A percentile compares a stretch with the other conserved stretches of the same genome.
Conservation (phyloP, 2,113 vertebrate genomes). For the Tautogolabrus adspersus region DNA sequence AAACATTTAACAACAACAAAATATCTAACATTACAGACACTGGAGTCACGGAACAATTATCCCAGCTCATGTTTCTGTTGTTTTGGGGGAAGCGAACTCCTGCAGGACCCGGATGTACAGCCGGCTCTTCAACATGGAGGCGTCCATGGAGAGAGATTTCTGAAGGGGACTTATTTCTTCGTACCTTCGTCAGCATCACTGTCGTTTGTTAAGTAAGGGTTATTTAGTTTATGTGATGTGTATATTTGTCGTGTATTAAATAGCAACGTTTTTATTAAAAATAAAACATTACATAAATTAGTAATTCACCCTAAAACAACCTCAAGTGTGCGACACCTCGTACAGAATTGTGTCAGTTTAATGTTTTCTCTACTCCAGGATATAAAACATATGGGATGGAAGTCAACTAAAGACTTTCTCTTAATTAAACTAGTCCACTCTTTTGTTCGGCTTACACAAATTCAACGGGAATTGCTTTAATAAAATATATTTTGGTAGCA, state of each 20-base stretch:
- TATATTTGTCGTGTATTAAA: not conserved
- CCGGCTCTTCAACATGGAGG: constrained; percentile 56
- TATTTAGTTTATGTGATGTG: fast-evolving
- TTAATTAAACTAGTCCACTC: not conserved
- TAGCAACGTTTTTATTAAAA: not conserved
- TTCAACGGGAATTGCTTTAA: too few species aligned
- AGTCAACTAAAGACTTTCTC: not conserved
- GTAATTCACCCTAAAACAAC: too few species aligned
- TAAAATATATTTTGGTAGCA: not conserved
- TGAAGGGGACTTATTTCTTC: constrained; percentile 75
- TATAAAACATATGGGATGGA: not conserved
- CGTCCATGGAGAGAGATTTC: constrained; percentile 7
- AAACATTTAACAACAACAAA: too few species aligned
- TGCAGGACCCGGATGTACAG: constrained; percentile 50
- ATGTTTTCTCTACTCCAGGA: not conserved
- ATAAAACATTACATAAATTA: too few species aligned
- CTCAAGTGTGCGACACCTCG: not conserved
- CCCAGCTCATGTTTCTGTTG: not conserved
- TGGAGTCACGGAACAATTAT: constrained; percentile 12
- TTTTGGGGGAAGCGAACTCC: constrained; percentile 27
- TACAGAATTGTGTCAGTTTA: not conserved
- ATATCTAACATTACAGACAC: too few species aligned
- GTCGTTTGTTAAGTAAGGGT: not conserved
- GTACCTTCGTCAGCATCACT: fast-evolving
- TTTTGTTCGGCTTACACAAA: not conserved